Evolutionary conservation across 2,888 invertebrate species (phyloP).

Genomic region (Julus scanicus): DNA sequence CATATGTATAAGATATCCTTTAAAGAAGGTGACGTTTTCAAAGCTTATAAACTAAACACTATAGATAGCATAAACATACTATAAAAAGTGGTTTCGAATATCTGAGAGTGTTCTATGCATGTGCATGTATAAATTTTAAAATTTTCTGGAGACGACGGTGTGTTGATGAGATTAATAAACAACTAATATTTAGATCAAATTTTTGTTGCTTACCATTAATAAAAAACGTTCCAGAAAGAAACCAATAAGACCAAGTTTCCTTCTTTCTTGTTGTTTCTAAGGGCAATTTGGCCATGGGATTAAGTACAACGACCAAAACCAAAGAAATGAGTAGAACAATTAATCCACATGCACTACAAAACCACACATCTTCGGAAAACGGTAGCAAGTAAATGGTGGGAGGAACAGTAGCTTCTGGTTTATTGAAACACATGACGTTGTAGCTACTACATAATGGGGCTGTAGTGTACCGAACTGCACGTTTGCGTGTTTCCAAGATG

Average conservation of each 20-base stretch:
- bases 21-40: too few relatives aligned
- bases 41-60: too few relatives aligned
- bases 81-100: too few relatives aligned
- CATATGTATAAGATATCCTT: too few relatives aligned
- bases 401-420: conserved; percentile 34
- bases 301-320: neutral
- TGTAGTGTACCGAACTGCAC: neutral
- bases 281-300: neutral
- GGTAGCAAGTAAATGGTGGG: conserved; percentile 5
- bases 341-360: neutral
- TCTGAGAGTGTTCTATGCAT: too few relatives aligned
- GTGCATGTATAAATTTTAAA: too few relatives aligned
- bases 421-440: neutral
- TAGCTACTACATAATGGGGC: neutral
- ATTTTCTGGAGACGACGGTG: too few relatives aligned
- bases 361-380: neutral
- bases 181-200: too few relatives aligned
- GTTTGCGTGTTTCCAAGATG: neutral
- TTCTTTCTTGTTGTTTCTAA: neutral
- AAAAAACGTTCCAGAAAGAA: conserved; percentile 5
- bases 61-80: too few relatives aligned
- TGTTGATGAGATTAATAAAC: too few relatives aligned
- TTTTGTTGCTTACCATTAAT: neutral
- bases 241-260: conserved; percentile 19
- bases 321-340: neutral